Base-by-base conservation (phyloP, 2,113 vertebrate genomes). In the Cryptotis parvus region DNA sequence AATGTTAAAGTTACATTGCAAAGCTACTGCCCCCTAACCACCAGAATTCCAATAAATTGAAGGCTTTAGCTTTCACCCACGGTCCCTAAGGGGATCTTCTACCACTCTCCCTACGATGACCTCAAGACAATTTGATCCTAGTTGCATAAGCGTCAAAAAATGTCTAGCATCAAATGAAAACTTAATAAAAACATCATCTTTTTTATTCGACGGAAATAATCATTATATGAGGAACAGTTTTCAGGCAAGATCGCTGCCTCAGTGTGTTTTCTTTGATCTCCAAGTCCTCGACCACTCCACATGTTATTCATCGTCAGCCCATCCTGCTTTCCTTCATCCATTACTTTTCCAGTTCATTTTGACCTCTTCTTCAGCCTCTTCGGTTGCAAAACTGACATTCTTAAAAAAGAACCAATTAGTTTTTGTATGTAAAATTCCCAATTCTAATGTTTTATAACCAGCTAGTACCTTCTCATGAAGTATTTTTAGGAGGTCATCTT, bases 401-500 rank as follows among this genome's bases (percentile, higher is more conserved):
- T 66, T 24, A 77, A 22, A 49, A 31, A 83, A 65, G n/a, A 15
- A 49, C 16, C 61, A 20, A 1, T 73, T 92, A 73, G 61, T 52
- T 77, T 4, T 77, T 4, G 55, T 31, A 63, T 85, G 6, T 43
- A 22, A 84, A 89, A 80, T 68, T 61, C 43, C 49, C 14, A 41
- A 33, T 83, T 87, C 73, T 29, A 81, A 52, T 24, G 84, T 69
- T 77, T 66, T 69, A 31, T 55, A 74, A 84, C 27, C 37, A 49
- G 55, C n/a, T 43, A 72, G 70, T 92, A 39, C n/a, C 29, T 87
- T 92, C n/a, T 68, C 26, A 10, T n/a, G 18, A 83, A 39, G 4
- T 43, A 84, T 33, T 78, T 90, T 92, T 87, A 84, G 55, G 55
- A 89, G n/a, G 55, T 90, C 63, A 16, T 37, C 72, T 92, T 87